Evolutionary conservation across 2,888 invertebrate genomes (phyloP).

Genomic region (Mantis religiosa): DNA sequence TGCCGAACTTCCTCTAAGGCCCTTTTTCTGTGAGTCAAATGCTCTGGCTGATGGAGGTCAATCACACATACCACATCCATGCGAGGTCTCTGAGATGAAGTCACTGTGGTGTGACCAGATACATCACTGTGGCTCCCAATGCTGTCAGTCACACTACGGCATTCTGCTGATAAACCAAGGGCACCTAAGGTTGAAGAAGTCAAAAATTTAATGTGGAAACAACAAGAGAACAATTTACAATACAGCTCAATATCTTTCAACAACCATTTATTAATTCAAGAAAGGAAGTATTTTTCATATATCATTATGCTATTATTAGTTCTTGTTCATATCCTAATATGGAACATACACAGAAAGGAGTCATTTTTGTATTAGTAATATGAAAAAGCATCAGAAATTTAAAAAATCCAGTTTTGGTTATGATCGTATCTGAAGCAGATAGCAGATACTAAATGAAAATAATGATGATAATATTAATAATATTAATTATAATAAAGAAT

Average conservation of each 20-base stretch:
- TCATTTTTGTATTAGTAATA: too few relatives aligned
- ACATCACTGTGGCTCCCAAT: constrained; percentile 60
- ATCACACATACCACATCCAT: constrained; percentile 89
- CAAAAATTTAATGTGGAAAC: not conserved
- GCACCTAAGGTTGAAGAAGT: not conserved
- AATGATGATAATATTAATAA: too few relatives aligned
- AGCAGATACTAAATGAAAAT: too few relatives aligned
- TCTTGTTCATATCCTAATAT: too few relatives aligned
- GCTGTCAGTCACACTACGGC: constrained; percentile 53
- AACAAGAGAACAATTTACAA: not conserved
- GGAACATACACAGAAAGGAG: too few relatives aligned
- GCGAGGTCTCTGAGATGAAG: constrained; percentile 49
- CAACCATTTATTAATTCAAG: not conserved
- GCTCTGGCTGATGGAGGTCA: constrained; percentile 69
- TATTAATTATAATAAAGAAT: too few relatives aligned
- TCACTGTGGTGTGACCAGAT: constrained; percentile 42
- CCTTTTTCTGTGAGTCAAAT: constrained; percentile 69
- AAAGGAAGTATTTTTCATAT: too few relatives aligned
- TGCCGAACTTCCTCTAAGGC: constrained; percentile 81
- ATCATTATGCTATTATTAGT: not conserved
- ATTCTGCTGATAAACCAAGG: constrained; percentile 21
- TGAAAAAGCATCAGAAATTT: too few relatives aligned
- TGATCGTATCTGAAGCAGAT: too few relatives aligned
- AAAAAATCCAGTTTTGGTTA: too few relatives aligned
- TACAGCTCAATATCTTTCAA: not conserved